These are phyloP conservation scores for Lordiphosa fenestrarum DNA, from an alignment of 2,888 invertebrate genomes.

Conservation along the genomic window DNA sequence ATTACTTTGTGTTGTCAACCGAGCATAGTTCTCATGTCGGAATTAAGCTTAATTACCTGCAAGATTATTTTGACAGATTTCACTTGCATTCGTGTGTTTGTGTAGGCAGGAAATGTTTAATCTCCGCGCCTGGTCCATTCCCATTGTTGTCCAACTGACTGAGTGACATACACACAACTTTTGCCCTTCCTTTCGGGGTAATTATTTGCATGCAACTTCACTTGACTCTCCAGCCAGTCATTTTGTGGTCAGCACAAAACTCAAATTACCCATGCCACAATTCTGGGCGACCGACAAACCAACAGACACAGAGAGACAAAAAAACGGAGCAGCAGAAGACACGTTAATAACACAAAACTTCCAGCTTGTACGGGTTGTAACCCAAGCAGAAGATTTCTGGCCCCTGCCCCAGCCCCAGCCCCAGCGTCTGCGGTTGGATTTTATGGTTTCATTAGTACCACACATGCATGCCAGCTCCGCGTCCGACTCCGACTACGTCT, in stretches of 20 bases:
- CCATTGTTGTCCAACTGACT: slow-evolving; percentile 23
- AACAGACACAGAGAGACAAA: slow-evolving; percentile 24
- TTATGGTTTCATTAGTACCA: slow-evolving; percentile 73
- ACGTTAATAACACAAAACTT: slow-evolving; percentile 52
- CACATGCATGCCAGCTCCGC: slow-evolving; percentile 34
- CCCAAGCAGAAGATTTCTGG: slow-evolving; percentile 42
- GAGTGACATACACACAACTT: slow-evolving; percentile 25
- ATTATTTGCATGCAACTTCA: slow-evolving; percentile 77
- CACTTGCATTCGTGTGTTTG: slow-evolving; percentile 40
- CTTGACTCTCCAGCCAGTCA: slow-evolving; percentile 21
- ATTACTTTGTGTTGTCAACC: slow-evolving; percentile 6
- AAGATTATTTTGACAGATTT: slow-evolving; percentile 67
- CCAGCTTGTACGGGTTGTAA: slow-evolving; percentile 31
- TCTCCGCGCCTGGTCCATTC: slow-evolving; percentile 32
- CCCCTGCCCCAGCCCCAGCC: slow-evolving; percentile 11
- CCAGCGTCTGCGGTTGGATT: slow-evolving; percentile 68
- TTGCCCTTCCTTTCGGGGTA: slow-evolving; percentile 55
- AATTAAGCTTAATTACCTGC: slow-evolving; percentile 67
- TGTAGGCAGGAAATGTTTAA: slow-evolving; percentile 67
- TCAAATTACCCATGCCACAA: slow-evolving; percentile 44
- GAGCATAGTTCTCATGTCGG: slow-evolving; percentile 57
- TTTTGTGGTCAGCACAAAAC: slow-evolving; percentile 64
- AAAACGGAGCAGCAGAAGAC: slow-evolving; percentile 25
- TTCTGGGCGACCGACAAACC: slow-evolving; percentile 36
- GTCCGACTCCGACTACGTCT: slow-evolving; percentile 7